phyloP scores from a whole-genome alignment of 1,140 invertebrate genomes.

The Brachionus asplanchnoidis region DNA sequence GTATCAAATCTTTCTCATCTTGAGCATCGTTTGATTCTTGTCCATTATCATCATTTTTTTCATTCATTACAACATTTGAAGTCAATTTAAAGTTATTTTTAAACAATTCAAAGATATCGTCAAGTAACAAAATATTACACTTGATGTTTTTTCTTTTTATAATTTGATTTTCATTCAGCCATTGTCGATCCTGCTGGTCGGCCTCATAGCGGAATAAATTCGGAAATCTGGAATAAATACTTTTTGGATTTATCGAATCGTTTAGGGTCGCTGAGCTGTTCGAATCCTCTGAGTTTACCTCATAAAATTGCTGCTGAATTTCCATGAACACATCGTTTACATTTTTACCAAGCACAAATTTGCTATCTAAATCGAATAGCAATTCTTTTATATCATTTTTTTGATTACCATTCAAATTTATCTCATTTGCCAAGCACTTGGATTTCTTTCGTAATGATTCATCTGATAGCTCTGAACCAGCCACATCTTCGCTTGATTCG shows the following conservation, averaged over 20 bases:
- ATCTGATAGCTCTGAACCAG: not conserved
- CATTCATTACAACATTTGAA: not conserved
- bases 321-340: not conserved
- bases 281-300: slow-evolving; percentile 20
- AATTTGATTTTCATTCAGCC: slow-evolving; percentile 13
- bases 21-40: not conserved
- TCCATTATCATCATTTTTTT: not conserved
- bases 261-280: not conserved
- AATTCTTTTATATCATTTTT: not conserved
- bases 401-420: not conserved
- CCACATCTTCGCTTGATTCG: not conserved
- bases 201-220: slow-evolving; percentile 33
- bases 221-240: slow-evolving; percentile 26
- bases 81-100: not conserved
- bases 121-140: slow-evolving; percentile 18
- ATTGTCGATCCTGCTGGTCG: slow-evolving; percentile 13
- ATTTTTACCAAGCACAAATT: slow-evolving; percentile 37
- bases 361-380: not conserved
- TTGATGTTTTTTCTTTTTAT: slow-evolving; percentile 39
- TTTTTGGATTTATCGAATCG: not conserved
- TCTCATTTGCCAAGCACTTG: not conserved
- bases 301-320: slow-evolving; percentile 12
- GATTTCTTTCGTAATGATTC: not conserved
- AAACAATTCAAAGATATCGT: slow-evolving; percentile 32
- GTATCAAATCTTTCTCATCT: not conserved